Base-by-base conservation (phyloP, 2,888 invertebrate genomes). In the Julus scanicus region DNA sequence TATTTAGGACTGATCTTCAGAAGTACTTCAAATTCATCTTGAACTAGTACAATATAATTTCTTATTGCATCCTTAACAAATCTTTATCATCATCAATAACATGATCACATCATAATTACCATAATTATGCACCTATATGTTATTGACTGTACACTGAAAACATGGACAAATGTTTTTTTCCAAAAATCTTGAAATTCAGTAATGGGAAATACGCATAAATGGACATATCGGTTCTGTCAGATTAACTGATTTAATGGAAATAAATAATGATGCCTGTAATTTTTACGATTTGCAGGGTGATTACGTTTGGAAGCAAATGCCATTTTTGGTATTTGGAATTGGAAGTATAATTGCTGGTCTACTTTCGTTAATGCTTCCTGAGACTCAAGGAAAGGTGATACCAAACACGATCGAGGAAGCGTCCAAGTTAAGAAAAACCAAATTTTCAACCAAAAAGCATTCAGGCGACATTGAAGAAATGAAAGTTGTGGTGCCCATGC, bases 321-420 rank as follows among this genome's bases (percentile, higher is more conserved):
- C 88, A 71, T 88, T 88, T 29, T 8, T 88, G 3, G 29, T 88
- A 17, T 88, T 88, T 39, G 88, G 86, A 20, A 40, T 63, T 13
- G 39, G 44, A 63, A 20, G 57, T 63, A 17, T 86, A n/a, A 11
- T 88, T 8, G 49, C 57, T 20, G 53, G 57, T 17, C 37, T 88
- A 5, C 63, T 88, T 13, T 57, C 39, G 0, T 39, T 71, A 20
- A 57, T 88, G 44, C 11, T 88, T 9, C 88, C 88, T 15, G 88
- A 88, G 40, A 88, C 88, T 8, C 37, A 44, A 71, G 86, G 86
- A n/a, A 49, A 15, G 0, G 40, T 71, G 29, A 53, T 88, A 17
- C 88, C 88, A 13, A 86, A 85, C 13, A 88, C 88, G 9, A 88
- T 88, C 40, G 88, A 88, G 57, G 88, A 88, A 53, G 84, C 80